Conservation (phyloP, 1,140 invertebrate genomes). For the Tribolium castaneum region DNA sequence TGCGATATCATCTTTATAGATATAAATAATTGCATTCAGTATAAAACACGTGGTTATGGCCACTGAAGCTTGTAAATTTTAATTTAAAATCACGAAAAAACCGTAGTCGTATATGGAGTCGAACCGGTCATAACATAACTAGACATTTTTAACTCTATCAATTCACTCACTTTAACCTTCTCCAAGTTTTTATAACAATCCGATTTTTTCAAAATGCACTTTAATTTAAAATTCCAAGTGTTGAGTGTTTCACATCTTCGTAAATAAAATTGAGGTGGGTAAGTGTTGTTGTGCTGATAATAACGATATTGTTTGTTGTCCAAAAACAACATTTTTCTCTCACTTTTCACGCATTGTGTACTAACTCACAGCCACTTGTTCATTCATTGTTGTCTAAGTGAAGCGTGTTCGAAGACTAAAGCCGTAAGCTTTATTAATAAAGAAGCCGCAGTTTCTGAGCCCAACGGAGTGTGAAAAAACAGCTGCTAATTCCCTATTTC, state of each 20-base stretch:
- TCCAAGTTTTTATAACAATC: slow-evolving; percentile 27
- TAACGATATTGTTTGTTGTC: slow-evolving; percentile 44
- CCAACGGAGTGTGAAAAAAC: slow-evolving; percentile 48
- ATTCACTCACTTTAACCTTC: slow-evolving; percentile 27
- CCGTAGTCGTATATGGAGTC: slow-evolving; percentile 4
- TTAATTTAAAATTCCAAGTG: slow-evolving; percentile 55
- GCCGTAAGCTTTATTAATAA: slow-evolving; percentile 43
- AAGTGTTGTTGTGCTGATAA: slow-evolving; percentile 46
- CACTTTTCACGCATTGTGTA: background rate
- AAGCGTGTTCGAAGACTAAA: slow-evolving; percentile 42
- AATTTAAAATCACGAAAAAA: slow-evolving; percentile 28
- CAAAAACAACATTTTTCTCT: slow-evolving; percentile 45
- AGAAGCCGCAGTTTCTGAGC: slow-evolving; percentile 30
- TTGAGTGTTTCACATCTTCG: slow-evolving; percentile 51
- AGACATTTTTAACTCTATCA: background rate
- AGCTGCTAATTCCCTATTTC: slow-evolving; percentile 40
- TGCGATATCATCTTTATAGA: background rate
- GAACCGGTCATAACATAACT: no score
- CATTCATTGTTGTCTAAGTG: slow-evolving; percentile 37
- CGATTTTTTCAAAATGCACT: slow-evolving; percentile 51
- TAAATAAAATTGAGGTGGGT: slow-evolving; percentile 55
- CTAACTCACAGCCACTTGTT: background rate
- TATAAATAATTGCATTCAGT: slow-evolving; percentile 13
- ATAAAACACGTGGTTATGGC: slow-evolving; percentile 20
- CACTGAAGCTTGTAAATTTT: slow-evolving; percentile 23